A percentile compares a stretch with the other conserved stretches of the same genome.
phyloP scores from a whole-genome alignment of 2,113 vertebrate species.

The Poicephalus gulielmi region DNA sequence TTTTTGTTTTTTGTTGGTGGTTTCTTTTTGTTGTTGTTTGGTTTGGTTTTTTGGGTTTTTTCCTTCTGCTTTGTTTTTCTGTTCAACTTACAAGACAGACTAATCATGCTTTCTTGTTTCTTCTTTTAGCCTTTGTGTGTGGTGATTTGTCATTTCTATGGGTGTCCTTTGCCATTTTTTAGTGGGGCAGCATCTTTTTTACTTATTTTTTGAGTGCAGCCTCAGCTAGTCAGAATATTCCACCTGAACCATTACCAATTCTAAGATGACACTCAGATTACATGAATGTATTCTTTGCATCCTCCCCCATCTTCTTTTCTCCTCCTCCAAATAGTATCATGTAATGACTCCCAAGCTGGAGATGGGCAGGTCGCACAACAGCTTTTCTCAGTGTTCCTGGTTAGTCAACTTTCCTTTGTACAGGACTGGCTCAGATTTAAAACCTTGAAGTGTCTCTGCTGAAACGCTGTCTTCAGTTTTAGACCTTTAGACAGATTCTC shows the following conservation, averaged over 20 bases:
- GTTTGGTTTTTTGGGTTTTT: not conserved
- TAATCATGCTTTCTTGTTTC: not conserved
- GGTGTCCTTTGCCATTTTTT: not conserved
- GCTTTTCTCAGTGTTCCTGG: not conserved
- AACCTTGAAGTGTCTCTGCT: not conserved
- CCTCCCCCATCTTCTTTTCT: not conserved
- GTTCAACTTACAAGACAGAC: not conserved
- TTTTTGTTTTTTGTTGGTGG: not conserved
- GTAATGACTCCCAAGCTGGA: not conserved
- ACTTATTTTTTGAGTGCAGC: not conserved
- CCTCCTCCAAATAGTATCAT: accelerated
- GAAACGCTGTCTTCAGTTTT: not conserved
- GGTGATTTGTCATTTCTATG: not conserved
- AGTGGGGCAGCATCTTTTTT: not conserved
- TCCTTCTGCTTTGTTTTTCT: not conserved
- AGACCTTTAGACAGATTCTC: not conserved
- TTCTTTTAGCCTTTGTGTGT: not conserved
- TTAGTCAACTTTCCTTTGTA: not conserved
- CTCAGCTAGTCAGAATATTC: not conserved
- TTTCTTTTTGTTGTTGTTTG: not conserved
- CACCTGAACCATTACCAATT: not conserved
- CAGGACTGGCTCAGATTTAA: not conserved
- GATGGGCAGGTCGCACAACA: not conserved
- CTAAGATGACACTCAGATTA: not conserved
- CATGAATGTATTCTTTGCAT: not conserved